Conservation (phyloP, 2,797 vertebrate species). For the Enteromius fasciolatus region DNA sequence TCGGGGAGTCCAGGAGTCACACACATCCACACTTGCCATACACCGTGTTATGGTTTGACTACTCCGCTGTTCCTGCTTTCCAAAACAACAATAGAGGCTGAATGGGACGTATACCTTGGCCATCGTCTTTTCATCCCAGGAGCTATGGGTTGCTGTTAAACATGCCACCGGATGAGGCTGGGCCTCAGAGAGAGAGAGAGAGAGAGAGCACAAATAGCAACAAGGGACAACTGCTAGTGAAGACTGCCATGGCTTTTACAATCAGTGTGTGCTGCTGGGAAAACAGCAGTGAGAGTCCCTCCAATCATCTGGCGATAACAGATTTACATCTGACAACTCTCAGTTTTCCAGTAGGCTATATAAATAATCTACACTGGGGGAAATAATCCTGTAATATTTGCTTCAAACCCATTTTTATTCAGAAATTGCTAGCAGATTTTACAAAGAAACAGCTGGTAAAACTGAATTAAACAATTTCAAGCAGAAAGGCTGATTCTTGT, state of each 20-base stretch:
- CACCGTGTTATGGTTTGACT: constrained; percentile 69
- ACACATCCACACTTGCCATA: constrained; percentile 51
- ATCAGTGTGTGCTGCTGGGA: background rate
- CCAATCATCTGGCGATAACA: background rate
- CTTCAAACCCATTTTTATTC: background rate
- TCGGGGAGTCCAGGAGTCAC: constrained; percentile 68
- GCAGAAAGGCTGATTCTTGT: background rate
- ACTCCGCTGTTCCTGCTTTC: constrained; percentile 69
- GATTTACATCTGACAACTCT: background rate
- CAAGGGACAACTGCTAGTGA: constrained; percentile 9
- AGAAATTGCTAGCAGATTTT: background rate
- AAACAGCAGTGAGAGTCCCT: background rate
- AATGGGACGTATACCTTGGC: constrained; percentile 65
- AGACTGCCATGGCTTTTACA: background rate
- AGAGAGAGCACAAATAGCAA: constrained; percentile 1
- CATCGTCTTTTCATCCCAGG: constrained; percentile 68
- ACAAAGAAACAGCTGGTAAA: background rate
- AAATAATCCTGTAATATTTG: background rate
- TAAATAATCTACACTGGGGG: background rate
- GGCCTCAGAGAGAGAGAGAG: constrained; percentile 40
- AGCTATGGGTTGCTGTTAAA: constrained; percentile 68
- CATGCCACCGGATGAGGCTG: constrained; percentile 68
- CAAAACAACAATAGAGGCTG: constrained; percentile 60
- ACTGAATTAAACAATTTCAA: background rate
- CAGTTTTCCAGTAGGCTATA: background rate